Conservation (phyloP, 92 coral and sea anemone species). For the Isaurus tuberculatus region DNA sequence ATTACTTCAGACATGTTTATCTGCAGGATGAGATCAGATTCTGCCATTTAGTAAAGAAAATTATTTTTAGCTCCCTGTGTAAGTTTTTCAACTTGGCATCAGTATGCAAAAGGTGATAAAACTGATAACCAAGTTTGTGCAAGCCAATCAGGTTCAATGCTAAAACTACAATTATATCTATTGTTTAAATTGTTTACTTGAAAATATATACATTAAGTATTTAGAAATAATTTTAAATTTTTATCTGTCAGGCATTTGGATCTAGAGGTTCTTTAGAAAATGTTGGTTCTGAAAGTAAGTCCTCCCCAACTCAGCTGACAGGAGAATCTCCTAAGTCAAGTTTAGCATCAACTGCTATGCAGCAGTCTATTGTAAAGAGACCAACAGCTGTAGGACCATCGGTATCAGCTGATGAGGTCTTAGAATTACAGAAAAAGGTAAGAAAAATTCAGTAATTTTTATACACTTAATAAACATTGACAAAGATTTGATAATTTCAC, state of each 20-base stretch:
- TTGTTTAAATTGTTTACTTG: neutral
- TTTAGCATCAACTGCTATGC: constrained; percentile 41
- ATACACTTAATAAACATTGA: too few relatives aligned
- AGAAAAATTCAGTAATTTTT: neutral
- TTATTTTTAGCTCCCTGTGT: too few relatives aligned
- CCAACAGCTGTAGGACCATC: constrained; percentile 59
- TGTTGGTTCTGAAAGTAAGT: constrained; percentile 53
- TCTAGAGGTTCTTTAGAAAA: constrained; percentile 90
- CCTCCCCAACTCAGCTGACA: constrained; percentile 35
- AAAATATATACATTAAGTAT: neutral
- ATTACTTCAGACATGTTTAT: too few relatives aligned
- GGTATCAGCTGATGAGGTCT: constrained; percentile 87
- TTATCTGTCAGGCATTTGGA: constrained; percentile 69
- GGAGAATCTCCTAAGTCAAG: constrained; percentile 15
- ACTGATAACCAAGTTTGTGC: too few relatives aligned
- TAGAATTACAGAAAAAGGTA: constrained; percentile 86
- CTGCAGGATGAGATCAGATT: too few relatives aligned
- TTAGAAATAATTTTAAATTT: neutral
- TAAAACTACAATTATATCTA: too few relatives aligned
- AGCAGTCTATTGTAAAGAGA: constrained; percentile 53
- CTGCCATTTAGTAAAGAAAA: too few relatives aligned
- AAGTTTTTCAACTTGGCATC: too few relatives aligned
- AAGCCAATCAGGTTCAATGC: too few relatives aligned
- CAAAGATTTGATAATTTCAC: too few relatives aligned
- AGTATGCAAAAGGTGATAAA: too few relatives aligned